Evolutionary conservation across 2,113 vertebrate genomes (phyloP), one percentile per base, ranked within the genome.

Genomic region (Melanocharis versteri): DNA sequence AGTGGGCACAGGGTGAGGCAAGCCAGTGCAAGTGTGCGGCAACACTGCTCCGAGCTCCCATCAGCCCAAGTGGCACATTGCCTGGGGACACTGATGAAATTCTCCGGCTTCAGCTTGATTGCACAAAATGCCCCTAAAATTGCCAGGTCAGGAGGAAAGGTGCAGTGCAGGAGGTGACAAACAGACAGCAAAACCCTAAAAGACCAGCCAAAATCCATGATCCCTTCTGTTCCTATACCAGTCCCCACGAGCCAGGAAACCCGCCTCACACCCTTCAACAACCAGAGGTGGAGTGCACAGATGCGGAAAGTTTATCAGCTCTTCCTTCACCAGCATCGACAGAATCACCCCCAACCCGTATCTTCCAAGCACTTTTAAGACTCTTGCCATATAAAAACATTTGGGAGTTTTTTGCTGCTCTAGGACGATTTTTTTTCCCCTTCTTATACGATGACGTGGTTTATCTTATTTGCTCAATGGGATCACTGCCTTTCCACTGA

Each of bases 401-500:
- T 60, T 24, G n/a, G 47, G 8, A 85, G 8, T 1, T 69, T 79
- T 69, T 66, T 44, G 9, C 64, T 60, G 60, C 65, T 84, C 4
- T 57, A 68, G 22, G 30, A 71, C 11, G 6, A 21, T 23, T 57
- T 4, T 5, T 61, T 31, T 5, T 0, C 9, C 11, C 10, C 15
- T 64, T 83, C 73, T 68, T 56, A 37, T 45, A 86, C 0, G 0
- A 94, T 85, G 88, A 82, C 4, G 15, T 77, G 53, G 89, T 82
- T 91, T 95, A 73, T 96, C 92, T 92, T 95, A 91, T 90, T 92
- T 96, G 73, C 88, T 87, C 83, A 65, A 19, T 58, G 88, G 89
- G 62, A 92, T 87, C 91, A 69, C 64, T 78, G 91, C 92, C 69
- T 90, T 94, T 86, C 84, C 90, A 73, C 79, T 83, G 75, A 93